Evolutionary conservation across 1,140 invertebrate species (phyloP), one percentile per base, ranked within the genome.

Genomic region (Leptinotarsa undecemlineata): DNA sequence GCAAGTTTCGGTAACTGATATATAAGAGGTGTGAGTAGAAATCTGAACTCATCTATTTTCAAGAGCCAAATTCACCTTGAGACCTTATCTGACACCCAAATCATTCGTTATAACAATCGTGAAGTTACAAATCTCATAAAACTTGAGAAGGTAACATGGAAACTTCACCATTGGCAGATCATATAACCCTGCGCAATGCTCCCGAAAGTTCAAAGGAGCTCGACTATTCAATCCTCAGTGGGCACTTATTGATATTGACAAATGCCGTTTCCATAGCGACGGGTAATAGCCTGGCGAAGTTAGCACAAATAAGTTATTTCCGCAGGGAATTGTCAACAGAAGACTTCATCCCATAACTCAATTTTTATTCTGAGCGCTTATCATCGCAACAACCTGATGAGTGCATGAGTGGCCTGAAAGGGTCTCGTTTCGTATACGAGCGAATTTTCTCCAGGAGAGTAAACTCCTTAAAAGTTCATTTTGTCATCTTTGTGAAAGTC

Each of bases 271-370:
- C 77, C 77, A 75, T 79, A 71, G 75, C 68, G 73, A 73, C 78
- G 66, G 71, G 75, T 83, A 83, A 83, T 83, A 80, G 81, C 81
- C 80, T 79, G 79, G 79, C 73, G 76, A 78, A 80, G 78, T 80
- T 82, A 77, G 77, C 76, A 79, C 81, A 82, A 84, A 82, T 78
- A 80, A 81, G 77, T 82, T 82, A 83, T 82, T 82, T 83, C 81
- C 80, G 80, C 77, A 68, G 81, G 82, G 82, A 81, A 83, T 82
- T 82, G 80, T 81, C 80, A 81, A 81, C 80, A 81, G 82, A 82
- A 81, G 81, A 82, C 80, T 82, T 57, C 62, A 57, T 57, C 80
- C 82, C 81, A 82, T 82, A 83, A 83, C 82, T 83, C 80, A 82
- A 82, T 82, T 83, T 82, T 82, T 82, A 79, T 78, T 73, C 77